Base-by-base conservation (phyloP, 92 coral and sea anemone species). In the Zoanthus sociatus region DNA sequence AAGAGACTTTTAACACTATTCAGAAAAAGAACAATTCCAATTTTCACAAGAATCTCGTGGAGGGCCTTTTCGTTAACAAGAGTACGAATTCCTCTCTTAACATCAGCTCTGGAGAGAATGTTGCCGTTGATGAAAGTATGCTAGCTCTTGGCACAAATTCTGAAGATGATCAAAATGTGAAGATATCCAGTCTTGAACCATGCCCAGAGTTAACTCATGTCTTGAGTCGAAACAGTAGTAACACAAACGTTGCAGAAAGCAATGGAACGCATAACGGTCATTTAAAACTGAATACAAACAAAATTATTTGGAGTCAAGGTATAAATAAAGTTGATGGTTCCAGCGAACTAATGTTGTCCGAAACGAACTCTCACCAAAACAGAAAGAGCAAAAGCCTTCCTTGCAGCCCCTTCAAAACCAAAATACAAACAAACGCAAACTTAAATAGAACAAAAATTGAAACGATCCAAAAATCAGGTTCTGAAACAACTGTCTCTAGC, bases 401-500 rank as follows among this genome's bases (percentile, higher is more conserved):
- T 20, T 45, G 84, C 66, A 89, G 85, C 74, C 71, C 78, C 21
- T 79, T 55, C 89, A 79, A 45, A 56, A 26, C 76, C 31, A 64
- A 89, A 78, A 53, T 86, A 48, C 48, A 70, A 32, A 37, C 71
- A 71, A 55, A 56, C 74, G 55, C 47, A 60, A 30, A 78, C 78
- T 30, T 78, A 73, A 10, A 44, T 77, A 15, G 50, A 83, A 86
- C 5, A 20, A 55, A 83, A 70, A 20, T 55, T 53, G 77, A 66
- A 79, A 7, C 73, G 64, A 78, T 84, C 87, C 74, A 78, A 84
- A 61, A 78, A 58, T 71, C 89, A 79, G 64, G 76, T 74, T 67
- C 89, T n/a, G 83, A 84, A 56, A 60, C 73, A 44, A 90, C 87
- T 46, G 30, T 78, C 42, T 81, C 46, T 14, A 66, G 70, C 45